These are phyloP conservation scores for Vespertilio murinus DNA, from an alignment of 2,797 vertebrate species.

Conservation along the genomic window DNA sequence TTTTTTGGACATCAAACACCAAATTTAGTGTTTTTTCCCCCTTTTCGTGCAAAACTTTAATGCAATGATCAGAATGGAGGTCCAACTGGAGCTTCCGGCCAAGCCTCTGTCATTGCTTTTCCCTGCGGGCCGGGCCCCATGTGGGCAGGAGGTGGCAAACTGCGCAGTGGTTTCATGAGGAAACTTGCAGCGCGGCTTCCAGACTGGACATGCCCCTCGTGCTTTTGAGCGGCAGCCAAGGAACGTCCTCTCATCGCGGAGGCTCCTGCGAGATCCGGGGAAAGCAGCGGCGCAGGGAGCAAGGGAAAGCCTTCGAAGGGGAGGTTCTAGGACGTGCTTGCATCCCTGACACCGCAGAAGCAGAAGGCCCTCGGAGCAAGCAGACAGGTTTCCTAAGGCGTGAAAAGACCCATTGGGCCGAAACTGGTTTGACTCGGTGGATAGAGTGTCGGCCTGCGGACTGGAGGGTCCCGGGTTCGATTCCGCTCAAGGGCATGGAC, in stretches of 20 bases:
- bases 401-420: not conserved
- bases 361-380: not conserved
- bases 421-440: too few relatives aligned
- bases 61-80: not conserved
- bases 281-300: not conserved
- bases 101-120: not conserved
- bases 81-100: not conserved
- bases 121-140: not conserved
- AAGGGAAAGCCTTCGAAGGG: not conserved
- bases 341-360: not conserved
- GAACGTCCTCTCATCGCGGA: not conserved
- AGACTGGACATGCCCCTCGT: not conserved
- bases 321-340: not conserved
- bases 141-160: not conserved
- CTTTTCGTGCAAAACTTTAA: not conserved
- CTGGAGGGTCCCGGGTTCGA: too few relatives aligned
- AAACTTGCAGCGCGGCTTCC: not conserved
- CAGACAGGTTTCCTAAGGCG: not conserved
- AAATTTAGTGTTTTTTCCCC: not conserved
- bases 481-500: too few relatives aligned
- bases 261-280: constrained; percentile 8
- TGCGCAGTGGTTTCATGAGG: constrained; percentile 7
- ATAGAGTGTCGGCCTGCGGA: too few relatives aligned
- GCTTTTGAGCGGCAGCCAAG: constrained; percentile 21
- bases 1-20: constrained; percentile 16